Conservation (phyloP, 2,888 invertebrate genomes). For the Lasioglossum zephyrum region DNA sequence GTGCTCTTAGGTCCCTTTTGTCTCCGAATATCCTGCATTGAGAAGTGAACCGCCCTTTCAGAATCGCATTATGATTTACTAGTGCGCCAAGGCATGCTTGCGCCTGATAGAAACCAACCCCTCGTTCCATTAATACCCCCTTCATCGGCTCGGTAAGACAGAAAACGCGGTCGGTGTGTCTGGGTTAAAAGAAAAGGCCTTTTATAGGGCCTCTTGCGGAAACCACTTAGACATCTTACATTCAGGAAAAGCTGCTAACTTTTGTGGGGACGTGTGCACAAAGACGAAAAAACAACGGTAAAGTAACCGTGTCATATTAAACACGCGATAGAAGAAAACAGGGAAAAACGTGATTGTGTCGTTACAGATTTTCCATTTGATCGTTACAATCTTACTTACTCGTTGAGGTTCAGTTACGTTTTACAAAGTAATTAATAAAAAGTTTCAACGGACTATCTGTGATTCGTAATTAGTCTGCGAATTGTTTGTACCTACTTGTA, state of each 20-base stretch:
- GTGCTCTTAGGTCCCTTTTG: constrained; percentile 24
- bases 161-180: constrained; percentile 26
- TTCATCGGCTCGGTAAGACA: constrained; percentile 28
- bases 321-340: not conserved
- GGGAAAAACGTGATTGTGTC: not conserved
- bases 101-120: constrained; percentile 45
- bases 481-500: too few species aligned
- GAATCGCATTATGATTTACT: constrained; percentile 67
- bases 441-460: not conserved
- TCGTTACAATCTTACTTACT: not conserved
- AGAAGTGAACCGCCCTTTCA: constrained; percentile 60
- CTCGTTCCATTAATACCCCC: constrained; percentile 45
- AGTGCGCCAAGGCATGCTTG: constrained; percentile 46
- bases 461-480: not conserved
- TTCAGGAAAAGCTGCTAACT: constrained; percentile 13
- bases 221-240: constrained; percentile 17
- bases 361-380: not conserved
- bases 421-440: not conserved
- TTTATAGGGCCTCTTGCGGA: not conserved
- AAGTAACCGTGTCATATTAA: not conserved
- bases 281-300: constrained; percentile 6
- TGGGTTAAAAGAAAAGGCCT: constrained; percentile 15
- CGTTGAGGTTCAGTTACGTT: too few species aligned
- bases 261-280: not conserved
- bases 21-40: constrained; percentile 52